Evolutionary conservation across 2,888 invertebrate genomes (phyloP).

Genomic region (Coelopa pilipes): DNA sequence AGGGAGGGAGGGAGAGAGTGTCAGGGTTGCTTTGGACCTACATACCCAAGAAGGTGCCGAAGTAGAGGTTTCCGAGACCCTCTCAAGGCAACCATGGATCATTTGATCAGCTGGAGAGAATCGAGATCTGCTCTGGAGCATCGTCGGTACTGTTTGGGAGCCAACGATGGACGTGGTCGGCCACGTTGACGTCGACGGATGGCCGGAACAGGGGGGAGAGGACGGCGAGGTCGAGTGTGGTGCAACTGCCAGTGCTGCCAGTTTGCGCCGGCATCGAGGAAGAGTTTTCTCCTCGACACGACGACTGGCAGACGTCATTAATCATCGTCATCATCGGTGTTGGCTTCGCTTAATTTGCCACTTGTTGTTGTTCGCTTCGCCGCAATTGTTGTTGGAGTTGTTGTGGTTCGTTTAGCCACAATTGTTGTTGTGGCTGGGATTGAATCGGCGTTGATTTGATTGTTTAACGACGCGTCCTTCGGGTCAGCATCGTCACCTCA

Average conservation of each 20-base stretch:
- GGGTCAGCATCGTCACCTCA: background rate
- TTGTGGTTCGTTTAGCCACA: background rate
- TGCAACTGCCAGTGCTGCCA: background rate
- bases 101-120: too few relatives aligned
- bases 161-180: too few relatives aligned
- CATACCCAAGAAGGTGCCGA: too few relatives aligned
- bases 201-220: too few relatives aligned
- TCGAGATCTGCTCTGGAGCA: too few relatives aligned
- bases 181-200: too few relatives aligned
- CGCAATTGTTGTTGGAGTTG: background rate
- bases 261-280: background rate
- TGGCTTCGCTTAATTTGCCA: too few relatives aligned
- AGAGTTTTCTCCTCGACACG: background rate
- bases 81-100: too few relatives aligned
- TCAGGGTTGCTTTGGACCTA: too few relatives aligned
- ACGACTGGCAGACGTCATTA: background rate
- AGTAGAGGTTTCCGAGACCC: too few relatives aligned
- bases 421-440: background rate
- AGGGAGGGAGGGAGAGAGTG: too few relatives aligned
- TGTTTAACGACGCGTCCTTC: background rate
- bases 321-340: background rate
- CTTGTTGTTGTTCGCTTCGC: background rate
- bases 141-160: too few relatives aligned
- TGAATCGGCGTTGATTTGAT: constrained; percentile 23
- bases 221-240: background rate